Evolutionary conservation across 2,888 invertebrate species (phyloP).

Genomic region (Lutraria lutraria): DNA sequence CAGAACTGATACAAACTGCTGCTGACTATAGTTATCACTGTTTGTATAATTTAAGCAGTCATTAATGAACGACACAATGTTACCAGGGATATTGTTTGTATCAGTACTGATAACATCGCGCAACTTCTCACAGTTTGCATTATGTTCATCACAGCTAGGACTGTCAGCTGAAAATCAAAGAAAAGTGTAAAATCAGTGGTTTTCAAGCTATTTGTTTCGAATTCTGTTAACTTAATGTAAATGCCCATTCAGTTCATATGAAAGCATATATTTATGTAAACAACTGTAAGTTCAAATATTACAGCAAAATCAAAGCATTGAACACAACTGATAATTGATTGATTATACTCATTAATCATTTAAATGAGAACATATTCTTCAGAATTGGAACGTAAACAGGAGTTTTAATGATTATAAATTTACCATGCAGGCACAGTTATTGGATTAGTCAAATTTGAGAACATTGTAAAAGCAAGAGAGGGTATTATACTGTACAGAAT

Average conservation of each 20-base stretch:
- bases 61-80: not conserved
- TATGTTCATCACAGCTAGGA: not conserved
- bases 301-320: too few species aligned
- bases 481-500: too few species aligned
- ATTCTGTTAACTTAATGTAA: too few species aligned
- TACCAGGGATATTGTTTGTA: not conserved
- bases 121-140: not conserved
- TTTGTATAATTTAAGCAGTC: slow-evolving; percentile 26
- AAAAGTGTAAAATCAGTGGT: not conserved
- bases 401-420: not conserved
- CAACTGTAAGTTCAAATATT: too few species aligned
- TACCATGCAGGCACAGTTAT: not conserved
- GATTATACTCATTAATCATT: too few species aligned
- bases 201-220: not conserved
- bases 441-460: not conserved
- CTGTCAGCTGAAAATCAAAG: slow-evolving; percentile 8
- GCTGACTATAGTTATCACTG: slow-evolving; percentile 41
- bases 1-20: slow-evolving; percentile 42
- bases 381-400: too few species aligned
- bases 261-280: too few species aligned
- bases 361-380: too few species aligned
- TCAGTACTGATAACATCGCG: not conserved
- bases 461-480: not conserved
- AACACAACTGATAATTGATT: too few species aligned
- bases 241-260: too few species aligned